Evolutionary conservation across 2,797 vertebrate species (phyloP), one percentile per base, ranked within the genome.

Genomic region (Yasuhikotakia modesta): DNA sequence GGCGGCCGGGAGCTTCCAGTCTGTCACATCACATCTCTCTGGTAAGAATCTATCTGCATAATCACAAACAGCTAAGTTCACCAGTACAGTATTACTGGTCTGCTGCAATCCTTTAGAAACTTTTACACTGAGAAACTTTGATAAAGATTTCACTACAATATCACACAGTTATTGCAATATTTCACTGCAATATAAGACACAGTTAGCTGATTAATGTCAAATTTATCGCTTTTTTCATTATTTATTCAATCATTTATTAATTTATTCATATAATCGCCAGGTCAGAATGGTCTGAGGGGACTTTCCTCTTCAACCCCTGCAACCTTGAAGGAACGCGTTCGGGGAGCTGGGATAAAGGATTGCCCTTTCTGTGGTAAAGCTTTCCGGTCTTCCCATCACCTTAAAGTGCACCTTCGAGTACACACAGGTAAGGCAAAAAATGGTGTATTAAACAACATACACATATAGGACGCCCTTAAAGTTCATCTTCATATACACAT

Each of bases 351-450:
- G 70, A 95, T 95, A 83, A 96, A 96, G 90, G 96, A 97, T 84
- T 97, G 96, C 82, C 96, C 96, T 55, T 97, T 96, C 92, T 97
- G 96, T 63, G 95, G 95, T 68, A 97, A 97, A 91, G 95, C 95
- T 65, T 97, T 97, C 90, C 95, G 96, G 77, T 96, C 96, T 60
- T 96, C 96, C 61, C 96, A 97, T 88, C 96, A 97, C 86, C 95
- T 97, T 85, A 97, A 97, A 92, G 96, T 97, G 86, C 96, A 97
- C 87, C 92, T 97, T 68, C 93, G 96, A 74, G 95, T 97, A 83
- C 96, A 97, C 90, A 97, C 96, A 94, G 96, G 96, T 97, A 89
- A 92, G 92, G n/a, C 4, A 16, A 48, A 17, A 14, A 11, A 57
- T 24, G 10, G 4, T 57, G 53, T 57, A 21, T 22, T 22, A 27